Evolutionary conservation across 2,888 invertebrate species (phyloP).

Genomic region (Eilema griseolum): DNA sequence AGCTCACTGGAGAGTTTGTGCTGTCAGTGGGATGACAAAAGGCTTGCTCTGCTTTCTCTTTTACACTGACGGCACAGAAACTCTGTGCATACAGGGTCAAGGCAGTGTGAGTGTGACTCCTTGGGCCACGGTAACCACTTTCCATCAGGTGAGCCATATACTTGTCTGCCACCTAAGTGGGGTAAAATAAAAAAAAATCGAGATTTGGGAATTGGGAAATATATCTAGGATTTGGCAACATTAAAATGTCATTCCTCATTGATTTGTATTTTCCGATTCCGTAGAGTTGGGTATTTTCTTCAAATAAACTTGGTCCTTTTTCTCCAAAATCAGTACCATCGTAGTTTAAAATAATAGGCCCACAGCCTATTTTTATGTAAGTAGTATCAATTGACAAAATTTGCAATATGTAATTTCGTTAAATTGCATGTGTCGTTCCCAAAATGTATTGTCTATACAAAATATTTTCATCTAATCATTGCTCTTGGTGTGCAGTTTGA

Average conservation of each 20-base stretch:
- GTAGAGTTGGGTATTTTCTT: slow-evolving; percentile 16
- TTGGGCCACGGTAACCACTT: no score
- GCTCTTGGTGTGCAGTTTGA: slow-evolving; percentile 63
- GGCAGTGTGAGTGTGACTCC: no score
- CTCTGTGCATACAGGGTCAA: no score
- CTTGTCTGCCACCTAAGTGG: no score
- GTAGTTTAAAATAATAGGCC: slow-evolving; percentile 29
- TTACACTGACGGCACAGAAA: no score
- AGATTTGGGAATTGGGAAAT: not conserved
- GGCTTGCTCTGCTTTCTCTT: no score
- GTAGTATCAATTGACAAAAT: slow-evolving; percentile 26
- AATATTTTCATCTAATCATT: not conserved
- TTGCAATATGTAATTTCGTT: slow-evolving; percentile 6
- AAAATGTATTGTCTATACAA: not conserved
- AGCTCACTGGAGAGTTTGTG: no score
- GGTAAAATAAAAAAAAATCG: no score
- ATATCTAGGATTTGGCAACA: not conserved
- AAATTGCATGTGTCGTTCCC: not conserved
- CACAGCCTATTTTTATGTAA: slow-evolving; percentile 53
- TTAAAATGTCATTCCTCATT: slow-evolving; percentile 34
- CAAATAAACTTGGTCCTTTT: slow-evolving; percentile 28
- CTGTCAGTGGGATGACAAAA: no score
- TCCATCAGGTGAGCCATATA: no score
- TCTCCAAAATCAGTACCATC: slow-evolving; percentile 2
- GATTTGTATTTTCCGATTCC: slow-evolving; percentile 28